Conservation (phyloP, 1,140 invertebrate species). For the Drosophila sp. region DNA sequence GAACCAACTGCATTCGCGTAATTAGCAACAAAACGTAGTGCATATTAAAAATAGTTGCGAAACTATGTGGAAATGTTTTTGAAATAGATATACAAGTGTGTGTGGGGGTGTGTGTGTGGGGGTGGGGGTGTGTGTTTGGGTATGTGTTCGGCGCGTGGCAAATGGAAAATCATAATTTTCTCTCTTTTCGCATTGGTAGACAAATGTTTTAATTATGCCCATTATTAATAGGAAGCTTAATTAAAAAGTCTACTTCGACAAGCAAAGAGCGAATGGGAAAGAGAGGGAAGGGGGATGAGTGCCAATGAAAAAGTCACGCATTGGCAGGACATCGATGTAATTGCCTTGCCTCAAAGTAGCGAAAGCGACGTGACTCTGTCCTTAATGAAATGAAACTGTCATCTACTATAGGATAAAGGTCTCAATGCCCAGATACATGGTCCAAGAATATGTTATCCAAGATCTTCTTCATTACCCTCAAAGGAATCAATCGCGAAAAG, state of each 20-base stretch:
- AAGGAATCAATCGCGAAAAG: no score
- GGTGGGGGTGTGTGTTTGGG: not conserved
- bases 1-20: constrained; percentile 44
- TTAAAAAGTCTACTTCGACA: constrained; percentile 41
- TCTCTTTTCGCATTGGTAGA: constrained; percentile 29
- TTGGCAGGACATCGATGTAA: constrained; percentile 25
- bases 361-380: constrained; percentile 33
- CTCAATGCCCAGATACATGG: not conserved
- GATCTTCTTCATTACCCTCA: no score
- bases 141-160: constrained; percentile 28
- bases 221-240: constrained; percentile 44
- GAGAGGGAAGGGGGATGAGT: not conserved
- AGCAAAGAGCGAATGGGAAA: not conserved
- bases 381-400: constrained; percentile 33
- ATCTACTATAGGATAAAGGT: not conserved
- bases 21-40: constrained; percentile 42
- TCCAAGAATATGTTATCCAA: not conserved
- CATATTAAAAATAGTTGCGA: constrained; percentile 31
- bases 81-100: not conserved
- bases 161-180: constrained; percentile 48
- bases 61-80: not conserved
- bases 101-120: no score
- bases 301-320: not conserved
- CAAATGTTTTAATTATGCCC: constrained; percentile 50
- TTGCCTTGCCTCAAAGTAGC: constrained; percentile 20